Evolutionary conservation across 92 coral and sea anemone genomes (phyloP).

Genomic region (Actinernus sp.): DNA sequence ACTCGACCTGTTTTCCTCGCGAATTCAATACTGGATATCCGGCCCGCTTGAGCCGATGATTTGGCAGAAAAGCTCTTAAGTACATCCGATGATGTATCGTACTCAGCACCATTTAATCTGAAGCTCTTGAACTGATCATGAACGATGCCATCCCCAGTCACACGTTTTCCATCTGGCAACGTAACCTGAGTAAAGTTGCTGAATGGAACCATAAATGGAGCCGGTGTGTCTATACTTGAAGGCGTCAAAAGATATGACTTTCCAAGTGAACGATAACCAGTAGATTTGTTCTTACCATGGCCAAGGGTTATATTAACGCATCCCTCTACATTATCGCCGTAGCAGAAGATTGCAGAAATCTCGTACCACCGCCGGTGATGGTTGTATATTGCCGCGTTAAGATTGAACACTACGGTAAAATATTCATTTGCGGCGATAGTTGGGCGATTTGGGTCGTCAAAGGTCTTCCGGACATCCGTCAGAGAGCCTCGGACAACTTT

Average conservation of each 20-base stretch:
- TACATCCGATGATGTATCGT: neutral
- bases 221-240: no score
- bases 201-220: no score
- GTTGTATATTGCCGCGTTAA: neutral
- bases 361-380: no score
- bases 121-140: neutral
- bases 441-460: no score
- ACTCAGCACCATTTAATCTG: neutral
- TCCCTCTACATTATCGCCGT: no score
- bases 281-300: no score
- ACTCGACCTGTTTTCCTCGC: neutral
- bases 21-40: neutral
- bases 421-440: slow-evolving; percentile 1
- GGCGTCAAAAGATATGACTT: no score
- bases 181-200: no score
- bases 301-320: no score
- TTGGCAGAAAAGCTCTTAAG: neutral
- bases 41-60: neutral
- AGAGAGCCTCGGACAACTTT: neutral
- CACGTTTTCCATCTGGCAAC: neutral
- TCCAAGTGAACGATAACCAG: no score
- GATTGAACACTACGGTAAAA: neutral
- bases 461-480: neutral
- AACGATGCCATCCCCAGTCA: neutral
- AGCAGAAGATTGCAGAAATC: no score